Conservation (phyloP, 2,113 vertebrate species). For the Rhombomys opimus region DNA sequence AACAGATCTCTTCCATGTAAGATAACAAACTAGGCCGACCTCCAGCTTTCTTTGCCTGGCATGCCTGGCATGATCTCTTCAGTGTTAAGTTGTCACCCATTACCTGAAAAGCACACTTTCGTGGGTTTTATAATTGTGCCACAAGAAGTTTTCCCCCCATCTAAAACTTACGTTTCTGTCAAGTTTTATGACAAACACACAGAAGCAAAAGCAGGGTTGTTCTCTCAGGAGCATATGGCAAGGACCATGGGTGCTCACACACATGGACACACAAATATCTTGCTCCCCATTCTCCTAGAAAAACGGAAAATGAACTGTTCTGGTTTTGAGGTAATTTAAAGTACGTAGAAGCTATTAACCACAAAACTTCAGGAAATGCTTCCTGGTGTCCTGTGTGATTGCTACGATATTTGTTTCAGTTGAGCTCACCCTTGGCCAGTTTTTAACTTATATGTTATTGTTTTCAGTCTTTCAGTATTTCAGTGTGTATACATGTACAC, state of each 20-base stretch:
- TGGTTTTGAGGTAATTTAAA: not conserved
- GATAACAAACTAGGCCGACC: constrained; percentile 21
- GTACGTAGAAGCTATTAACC: not conserved
- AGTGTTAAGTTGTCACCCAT: constrained; percentile 72
- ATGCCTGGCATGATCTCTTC: constrained; percentile 62
- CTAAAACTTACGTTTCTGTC: constrained; percentile 82
- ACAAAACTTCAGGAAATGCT: not conserved
- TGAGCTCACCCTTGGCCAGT: accelerated
- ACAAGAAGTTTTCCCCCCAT: constrained; percentile 80
- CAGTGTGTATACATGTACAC: no score
- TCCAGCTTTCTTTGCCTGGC: constrained; percentile 66
- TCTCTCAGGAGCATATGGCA: not conserved
- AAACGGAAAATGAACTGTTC: not conserved
- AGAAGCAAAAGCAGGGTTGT: constrained; percentile 42
- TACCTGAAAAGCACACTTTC: constrained; percentile 77
- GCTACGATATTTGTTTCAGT: not conserved
- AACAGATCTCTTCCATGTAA: constrained; percentile 58
- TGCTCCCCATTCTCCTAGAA: not conserved
- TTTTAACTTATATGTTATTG: not conserved
- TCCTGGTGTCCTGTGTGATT: not conserved
- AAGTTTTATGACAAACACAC: constrained; percentile 80
- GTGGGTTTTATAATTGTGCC: constrained; percentile 80
- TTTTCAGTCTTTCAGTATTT: not conserved
- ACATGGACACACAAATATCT: not conserved
- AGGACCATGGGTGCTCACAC: not conserved